Evolutionary conservation across 2,797 vertebrate species (phyloP).

Genomic region (Gymnothorax javanicus): DNA sequence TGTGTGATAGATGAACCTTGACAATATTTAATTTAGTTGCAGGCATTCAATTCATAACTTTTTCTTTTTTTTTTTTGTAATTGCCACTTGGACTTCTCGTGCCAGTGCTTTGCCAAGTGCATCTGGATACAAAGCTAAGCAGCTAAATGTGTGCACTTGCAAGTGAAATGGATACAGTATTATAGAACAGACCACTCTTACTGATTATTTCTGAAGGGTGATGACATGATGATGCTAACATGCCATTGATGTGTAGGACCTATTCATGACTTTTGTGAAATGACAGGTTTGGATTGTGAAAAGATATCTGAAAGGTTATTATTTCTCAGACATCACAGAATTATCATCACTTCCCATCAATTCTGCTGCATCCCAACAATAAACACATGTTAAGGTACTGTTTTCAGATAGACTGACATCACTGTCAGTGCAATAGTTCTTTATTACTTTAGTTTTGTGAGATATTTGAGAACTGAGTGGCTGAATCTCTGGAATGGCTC

Average conservation of each 20-base stretch:
- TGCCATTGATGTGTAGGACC: background rate
- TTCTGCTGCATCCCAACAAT: background rate
- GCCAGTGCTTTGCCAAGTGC: background rate
- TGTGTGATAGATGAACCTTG: background rate
- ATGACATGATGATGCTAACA: background rate
- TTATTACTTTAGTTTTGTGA: background rate
- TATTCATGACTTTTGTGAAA: background rate
- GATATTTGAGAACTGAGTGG: background rate
- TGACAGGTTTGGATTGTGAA: background rate
- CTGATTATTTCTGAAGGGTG: background rate
- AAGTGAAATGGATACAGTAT: background rate
- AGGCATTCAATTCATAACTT: background rate
- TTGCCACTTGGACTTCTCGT: background rate
- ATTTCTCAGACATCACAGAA: background rate
- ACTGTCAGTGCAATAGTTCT: background rate
- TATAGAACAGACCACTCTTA: background rate
- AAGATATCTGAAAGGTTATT: background rate
- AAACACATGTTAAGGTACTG: background rate
- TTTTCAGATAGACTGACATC: slow-evolving; percentile 1
- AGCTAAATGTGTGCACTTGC: background rate
- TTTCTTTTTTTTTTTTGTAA: background rate
- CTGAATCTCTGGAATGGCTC: background rate
- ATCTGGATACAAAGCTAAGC: background rate
- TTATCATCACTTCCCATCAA: background rate
- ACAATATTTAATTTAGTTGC: background rate